Percentiles rank a stretch among this genome's conserved stretches.
phyloP scores from a whole-genome alignment of 2,797 vertebrate genomes.

The Hyperoplus lanceolatus region DNA sequence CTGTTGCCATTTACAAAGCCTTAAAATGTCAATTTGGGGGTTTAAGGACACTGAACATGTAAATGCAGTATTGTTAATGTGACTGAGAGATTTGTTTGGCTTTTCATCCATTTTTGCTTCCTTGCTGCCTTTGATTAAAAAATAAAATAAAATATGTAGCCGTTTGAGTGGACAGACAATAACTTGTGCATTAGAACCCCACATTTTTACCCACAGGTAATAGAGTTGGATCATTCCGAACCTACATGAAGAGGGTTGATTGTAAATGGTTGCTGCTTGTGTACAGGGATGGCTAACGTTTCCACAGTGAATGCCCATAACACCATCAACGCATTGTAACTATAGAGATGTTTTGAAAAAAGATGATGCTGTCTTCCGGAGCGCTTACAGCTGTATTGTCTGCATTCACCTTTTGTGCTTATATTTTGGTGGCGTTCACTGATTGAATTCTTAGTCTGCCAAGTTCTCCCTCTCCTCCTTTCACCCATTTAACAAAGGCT shows the following conservation, averaged over 20 bases:
- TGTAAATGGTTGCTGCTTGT: conserved; percentile 31
- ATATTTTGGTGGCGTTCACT: conserved; percentile 60
- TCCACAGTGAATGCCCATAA: conserved; percentile 30
- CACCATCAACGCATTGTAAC: conserved; percentile 22
- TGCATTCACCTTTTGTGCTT: conserved; percentile 64
- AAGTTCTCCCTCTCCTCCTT: conserved; percentile 61
- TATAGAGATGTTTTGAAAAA: conserved; percentile 41
- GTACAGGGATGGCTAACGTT: conserved; percentile 29
- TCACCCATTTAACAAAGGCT: conserved; percentile 72
- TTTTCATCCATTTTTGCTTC: conserved; percentile 5
- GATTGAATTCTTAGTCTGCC: conserved; percentile 69
- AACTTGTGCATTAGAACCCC: not conserved
- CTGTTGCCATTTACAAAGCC: not conserved
- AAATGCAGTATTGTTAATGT: not conserved
- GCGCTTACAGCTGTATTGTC: conserved; percentile 48
- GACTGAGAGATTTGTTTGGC: not conserved
- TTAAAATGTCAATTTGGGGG: not conserved
- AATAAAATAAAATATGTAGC: not conserved
- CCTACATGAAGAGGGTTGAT: conserved; percentile 19
- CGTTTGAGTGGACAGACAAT: not conserved
- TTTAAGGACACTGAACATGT: not conserved
- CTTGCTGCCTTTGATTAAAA: not conserved
- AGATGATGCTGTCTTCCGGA: conserved; percentile 44
- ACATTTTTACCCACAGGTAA: not conserved
- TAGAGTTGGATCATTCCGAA: conserved; percentile 24